These are phyloP conservation scores for Spondyliosoma cantharus DNA, from an alignment of 2,797 vertebrate genomes.

Conservation along the genomic window DNA sequence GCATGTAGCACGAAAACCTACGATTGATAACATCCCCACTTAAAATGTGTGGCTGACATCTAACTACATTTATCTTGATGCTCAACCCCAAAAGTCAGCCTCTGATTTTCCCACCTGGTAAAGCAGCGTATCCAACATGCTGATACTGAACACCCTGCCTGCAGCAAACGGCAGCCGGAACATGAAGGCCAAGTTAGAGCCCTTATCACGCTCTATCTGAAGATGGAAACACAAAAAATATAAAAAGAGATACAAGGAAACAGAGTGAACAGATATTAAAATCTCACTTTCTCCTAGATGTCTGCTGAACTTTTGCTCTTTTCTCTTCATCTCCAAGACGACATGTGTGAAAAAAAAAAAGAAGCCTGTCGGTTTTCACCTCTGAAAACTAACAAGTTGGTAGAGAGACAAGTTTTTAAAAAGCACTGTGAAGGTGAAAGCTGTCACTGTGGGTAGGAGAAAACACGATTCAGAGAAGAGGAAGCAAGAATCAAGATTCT, in stretches of 20 bases:
- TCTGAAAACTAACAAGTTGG: not conserved
- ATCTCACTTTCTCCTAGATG: not conserved
- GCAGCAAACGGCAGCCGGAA: conserved; percentile 97
- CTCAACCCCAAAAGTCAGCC: not conserved
- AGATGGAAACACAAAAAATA: conserved; percentile 38
- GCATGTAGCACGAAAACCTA: not conserved
- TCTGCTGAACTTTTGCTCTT: conserved; percentile 6
- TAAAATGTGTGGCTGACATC: not conserved
- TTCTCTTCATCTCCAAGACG: not conserved
- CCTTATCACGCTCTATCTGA: conserved; percentile 96
- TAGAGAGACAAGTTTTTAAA: not conserved
- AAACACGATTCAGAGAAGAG: not conserved
- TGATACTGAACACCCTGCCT: conserved; percentile 97
- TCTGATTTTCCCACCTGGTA: conserved; percentile 89
- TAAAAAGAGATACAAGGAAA: not conserved
- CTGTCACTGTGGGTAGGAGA: not conserved
- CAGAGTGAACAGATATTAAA: not conserved
- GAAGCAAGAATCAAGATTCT: not conserved
- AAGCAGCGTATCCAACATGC: conserved; percentile 96
- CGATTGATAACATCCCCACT: not conserved
- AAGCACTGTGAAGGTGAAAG: not conserved
- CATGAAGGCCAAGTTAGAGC: conserved; percentile 98
- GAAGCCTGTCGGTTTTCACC: not conserved
- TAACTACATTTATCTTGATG: conserved; percentile 12
- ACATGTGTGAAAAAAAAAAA: not conserved